Base-by-base conservation (phyloP, 2,797 vertebrate species). In the Siniperca scherzeri region DNA sequence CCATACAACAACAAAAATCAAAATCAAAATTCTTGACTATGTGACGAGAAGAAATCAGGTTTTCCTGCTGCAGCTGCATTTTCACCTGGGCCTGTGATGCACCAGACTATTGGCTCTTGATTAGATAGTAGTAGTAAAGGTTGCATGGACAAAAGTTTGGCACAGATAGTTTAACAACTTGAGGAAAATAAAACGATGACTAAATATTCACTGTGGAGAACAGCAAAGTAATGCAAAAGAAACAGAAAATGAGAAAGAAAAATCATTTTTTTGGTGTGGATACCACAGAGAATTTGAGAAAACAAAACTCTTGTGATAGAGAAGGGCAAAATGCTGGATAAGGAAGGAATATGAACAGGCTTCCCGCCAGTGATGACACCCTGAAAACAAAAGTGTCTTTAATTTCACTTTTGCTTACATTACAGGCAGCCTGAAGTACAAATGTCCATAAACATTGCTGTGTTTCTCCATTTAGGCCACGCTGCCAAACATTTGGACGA, bases 381-480 rank as follows among this genome's bases (percentile, higher is more conserved):
- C 40, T 38, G 27, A 69, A 59, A 66, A 68, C 60, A 61, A 74
- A 77, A 57, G 5, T 48, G 36, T 64, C 40, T 73, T 65, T 56
- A 25, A 74, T 78, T 50, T 56, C 36, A 55, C 16, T 10, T 60
- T 66, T 80, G 55, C 22, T 71, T 71, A 75, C 70, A 74, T 78
- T 59, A 40, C 27, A 74, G 13, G 4, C 46, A 36, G 65, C 38
- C 77, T 65, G 38, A 55, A 25, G 30, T 56, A 42, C 10, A 40
- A 61, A 59, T 68, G 44, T 77, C 53, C 27, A 50, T 9, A 25
- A 72, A 46, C 44, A 56, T 33, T 30, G 22, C n/a, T 53, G 13
- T 12, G 38, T 70, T 67, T 78, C 11, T 56, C 3, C 12, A 25
- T 60, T n/a, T 1, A n/a, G n/a, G 27, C 30, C 33, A 22, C 3